Conservation (phyloP, 2,797 vertebrate genomes). For the Discoglossus pictus region DNA sequence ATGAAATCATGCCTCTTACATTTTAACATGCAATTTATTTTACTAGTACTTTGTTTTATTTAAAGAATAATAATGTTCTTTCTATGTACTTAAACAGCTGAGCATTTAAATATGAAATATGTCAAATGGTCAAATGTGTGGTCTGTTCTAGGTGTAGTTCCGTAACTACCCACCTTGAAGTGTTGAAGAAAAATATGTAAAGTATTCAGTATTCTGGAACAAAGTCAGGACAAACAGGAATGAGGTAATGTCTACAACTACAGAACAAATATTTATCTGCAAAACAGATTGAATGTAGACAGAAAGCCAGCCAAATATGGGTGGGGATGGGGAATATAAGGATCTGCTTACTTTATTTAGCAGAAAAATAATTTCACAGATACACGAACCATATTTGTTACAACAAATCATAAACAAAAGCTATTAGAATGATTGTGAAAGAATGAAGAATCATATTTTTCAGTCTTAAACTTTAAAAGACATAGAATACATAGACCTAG, state of each 20-base stretch:
- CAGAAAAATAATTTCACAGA: slow-evolving; percentile 5
- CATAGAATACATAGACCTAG: too few relatives aligned
- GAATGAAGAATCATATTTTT: too few relatives aligned
- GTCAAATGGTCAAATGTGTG: background rate
- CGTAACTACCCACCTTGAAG: slow-evolving; percentile 2
- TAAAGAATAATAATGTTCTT: background rate
- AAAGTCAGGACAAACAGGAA: slow-evolving; percentile 66
- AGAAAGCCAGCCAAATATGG: slow-evolving; percentile 61
- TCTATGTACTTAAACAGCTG: background rate
- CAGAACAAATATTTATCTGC: slow-evolving; percentile 71
- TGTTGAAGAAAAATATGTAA: slow-evolving; percentile 5
- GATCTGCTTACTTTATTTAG: slow-evolving; percentile 56
- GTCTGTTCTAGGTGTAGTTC: background rate
- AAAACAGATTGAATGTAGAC: slow-evolving; percentile 58
- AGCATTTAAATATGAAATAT: background rate
- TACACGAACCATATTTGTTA: too few relatives aligned
- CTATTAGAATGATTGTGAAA: too few relatives aligned
- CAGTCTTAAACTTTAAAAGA: too few relatives aligned
- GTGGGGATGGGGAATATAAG: slow-evolving; percentile 58
- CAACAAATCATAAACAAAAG: too few relatives aligned
- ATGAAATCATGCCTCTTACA: too few relatives aligned
- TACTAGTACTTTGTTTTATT: background rate
- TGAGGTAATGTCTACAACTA: slow-evolving; percentile 72
- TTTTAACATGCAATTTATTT: too few relatives aligned
- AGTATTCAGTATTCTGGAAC: slow-evolving; percentile 55